Percentiles rank a stretch among this genome's conserved stretches.
Conservation (phyloP, 2,797 vertebrate species). For the Platyrinchus mystaceus region DNA sequence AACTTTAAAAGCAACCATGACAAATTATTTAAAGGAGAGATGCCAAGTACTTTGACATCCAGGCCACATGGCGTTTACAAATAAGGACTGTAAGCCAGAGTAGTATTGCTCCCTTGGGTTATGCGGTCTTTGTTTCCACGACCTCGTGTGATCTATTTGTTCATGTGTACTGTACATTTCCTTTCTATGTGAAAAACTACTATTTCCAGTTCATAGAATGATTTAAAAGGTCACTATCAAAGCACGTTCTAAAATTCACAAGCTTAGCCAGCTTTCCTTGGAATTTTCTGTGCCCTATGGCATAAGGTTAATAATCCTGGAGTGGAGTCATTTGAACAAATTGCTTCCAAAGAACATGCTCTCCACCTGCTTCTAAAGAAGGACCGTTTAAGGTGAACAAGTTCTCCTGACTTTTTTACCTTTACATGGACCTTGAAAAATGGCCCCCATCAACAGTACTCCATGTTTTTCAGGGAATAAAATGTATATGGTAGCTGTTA, state of each 20-base stretch:
- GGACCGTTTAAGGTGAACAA: background rate
- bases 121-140: slow-evolving; percentile 43
- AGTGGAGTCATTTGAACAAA: background rate
- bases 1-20: slow-evolving; percentile 38
- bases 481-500: background rate
- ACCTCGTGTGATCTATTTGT: background rate
- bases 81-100: background rate
- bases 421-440: background rate
- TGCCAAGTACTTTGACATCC: slow-evolving; percentile 44
- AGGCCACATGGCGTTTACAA: background rate
- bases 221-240: slow-evolving; percentile 4
- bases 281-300: background rate
- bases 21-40: slow-evolving; percentile 26
- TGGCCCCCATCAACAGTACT: background rate
- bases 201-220: slow-evolving; percentile 18
- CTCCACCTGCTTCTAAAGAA: background rate
- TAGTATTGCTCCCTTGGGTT: slow-evolving; percentile 44
- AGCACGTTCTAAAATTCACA: background rate
- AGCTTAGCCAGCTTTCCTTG: background rate
- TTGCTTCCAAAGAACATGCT: background rate
- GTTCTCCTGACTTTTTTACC: background rate
- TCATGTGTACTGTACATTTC: background rate
- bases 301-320: background rate
- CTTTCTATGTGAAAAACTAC: background rate
- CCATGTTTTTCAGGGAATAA: background rate